Conservation (phyloP, 1,140 invertebrate species). For the Metopolophium dirhodum region DNA sequence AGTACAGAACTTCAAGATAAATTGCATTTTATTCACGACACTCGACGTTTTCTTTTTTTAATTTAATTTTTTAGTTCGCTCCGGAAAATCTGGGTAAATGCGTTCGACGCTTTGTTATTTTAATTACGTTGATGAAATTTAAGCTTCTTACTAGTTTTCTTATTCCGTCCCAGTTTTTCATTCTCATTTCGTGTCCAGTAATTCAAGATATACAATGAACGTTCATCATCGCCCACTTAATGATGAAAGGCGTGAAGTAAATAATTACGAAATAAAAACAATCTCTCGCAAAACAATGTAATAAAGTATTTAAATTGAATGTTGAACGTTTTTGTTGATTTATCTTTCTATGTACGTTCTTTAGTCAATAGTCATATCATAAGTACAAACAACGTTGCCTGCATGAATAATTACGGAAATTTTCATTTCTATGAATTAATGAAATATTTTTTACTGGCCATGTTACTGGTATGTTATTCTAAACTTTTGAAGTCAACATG, state of each 20-base stretch:
- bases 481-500: not conserved
- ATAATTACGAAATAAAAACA: not conserved
- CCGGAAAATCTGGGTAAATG: not conserved
- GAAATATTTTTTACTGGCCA: not conserved
- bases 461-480: not conserved
- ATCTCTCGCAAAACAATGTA: not conserved
- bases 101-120: slow-evolving; percentile 24
- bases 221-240: slow-evolving; percentile 6
- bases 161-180: not conserved
- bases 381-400: not conserved
- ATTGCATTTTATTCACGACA: slow-evolving; percentile 8
- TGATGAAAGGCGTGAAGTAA: not conserved
- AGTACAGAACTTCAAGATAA: not conserved
- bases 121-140: slow-evolving; percentile 43
- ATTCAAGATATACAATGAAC: slow-evolving; percentile 16
- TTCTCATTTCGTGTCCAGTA: not conserved
- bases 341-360: not conserved
- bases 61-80: not conserved
- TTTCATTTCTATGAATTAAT: not conserved
- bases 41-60: not conserved
- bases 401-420: not conserved
- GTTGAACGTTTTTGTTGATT: not conserved
- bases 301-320: not conserved
- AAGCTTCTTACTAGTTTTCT: not conserved
- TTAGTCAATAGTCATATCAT: not conserved